A percentile compares a stretch with the other conserved stretches of the same genome.
phyloP scores from a whole-genome alignment of 2,797 vertebrate genomes.

The Myripristis jacobus region DNA sequence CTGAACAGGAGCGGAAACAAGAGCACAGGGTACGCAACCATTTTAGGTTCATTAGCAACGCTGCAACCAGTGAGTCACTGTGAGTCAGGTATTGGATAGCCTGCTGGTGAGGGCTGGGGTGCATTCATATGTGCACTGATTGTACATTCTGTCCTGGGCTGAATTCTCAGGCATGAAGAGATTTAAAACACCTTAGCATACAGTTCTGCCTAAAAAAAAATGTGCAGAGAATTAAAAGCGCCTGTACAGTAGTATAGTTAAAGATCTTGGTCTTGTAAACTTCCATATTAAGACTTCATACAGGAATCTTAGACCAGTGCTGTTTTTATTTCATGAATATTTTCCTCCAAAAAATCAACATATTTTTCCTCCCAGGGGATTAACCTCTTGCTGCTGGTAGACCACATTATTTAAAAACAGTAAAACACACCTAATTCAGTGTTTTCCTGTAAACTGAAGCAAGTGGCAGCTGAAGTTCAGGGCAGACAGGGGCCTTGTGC shows the following conservation, averaged over 20 bases:
- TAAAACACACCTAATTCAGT: background rate
- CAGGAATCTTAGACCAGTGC: too few species aligned
- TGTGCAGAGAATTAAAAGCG: too few species aligned
- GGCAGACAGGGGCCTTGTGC: background rate
- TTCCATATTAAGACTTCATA: too few species aligned
- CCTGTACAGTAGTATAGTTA: too few species aligned
- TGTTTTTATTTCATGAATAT: too few species aligned
- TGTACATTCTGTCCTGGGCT: too few species aligned
- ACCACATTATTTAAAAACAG: background rate
- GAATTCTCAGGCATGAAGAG: too few species aligned
- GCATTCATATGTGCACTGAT: too few species aligned
- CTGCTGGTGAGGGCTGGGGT: background rate
- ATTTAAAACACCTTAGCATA: too few species aligned
- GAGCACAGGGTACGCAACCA: conserved; percentile 41
- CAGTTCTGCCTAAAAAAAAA: too few species aligned
- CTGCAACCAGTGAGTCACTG: conserved; percentile 40
- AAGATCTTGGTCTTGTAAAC: too few species aligned
- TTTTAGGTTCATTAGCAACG: conserved; percentile 63
- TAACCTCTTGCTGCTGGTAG: background rate
- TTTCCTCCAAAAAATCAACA: background rate
- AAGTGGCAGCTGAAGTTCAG: background rate
- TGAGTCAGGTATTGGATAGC: background rate
- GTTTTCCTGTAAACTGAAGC: background rate
- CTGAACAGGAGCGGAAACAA: conserved; percentile 62
- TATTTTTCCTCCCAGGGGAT: background rate